These are phyloP conservation scores for Augochlora pura DNA, from an alignment of 1,140 invertebrate genomes.

Conservation along the genomic window DNA sequence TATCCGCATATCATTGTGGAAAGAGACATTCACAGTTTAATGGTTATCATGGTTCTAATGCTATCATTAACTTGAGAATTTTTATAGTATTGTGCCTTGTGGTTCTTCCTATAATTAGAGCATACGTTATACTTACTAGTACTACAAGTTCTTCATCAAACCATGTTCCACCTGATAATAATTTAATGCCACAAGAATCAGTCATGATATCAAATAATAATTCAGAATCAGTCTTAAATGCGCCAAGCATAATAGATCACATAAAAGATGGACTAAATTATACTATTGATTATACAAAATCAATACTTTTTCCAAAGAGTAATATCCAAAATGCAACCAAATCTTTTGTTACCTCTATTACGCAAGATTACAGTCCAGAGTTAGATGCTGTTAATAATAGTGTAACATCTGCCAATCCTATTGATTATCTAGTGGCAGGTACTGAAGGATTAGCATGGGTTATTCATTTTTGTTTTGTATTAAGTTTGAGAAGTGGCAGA, in stretches of 20 bases:
- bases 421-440: constrained; percentile 86
- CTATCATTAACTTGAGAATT: constrained; percentile 83
- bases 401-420: constrained; percentile 76
- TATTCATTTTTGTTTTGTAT: constrained; percentile 88
- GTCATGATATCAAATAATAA: neutral
- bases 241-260: constrained; percentile 38
- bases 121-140: constrained; percentile 82
- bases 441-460: constrained; percentile 88
- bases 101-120: constrained; percentile 84
- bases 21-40: constrained; percentile 81
- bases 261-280: constrained; percentile 51
- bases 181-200: neutral
- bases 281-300: constrained; percentile 51
- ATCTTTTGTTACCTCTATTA: neutral
- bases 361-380: constrained; percentile 23
- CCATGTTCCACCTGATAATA: constrained; percentile 3
- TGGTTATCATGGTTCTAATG: constrained; percentile 82
- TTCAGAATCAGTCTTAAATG: constrained; percentile 11
- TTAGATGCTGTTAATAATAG: constrained; percentile 58
- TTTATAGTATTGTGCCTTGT: constrained; percentile 83
- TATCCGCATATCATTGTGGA: constrained; percentile 89
- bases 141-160: constrained; percentile 48
- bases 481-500: constrained; percentile 84
- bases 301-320: constrained; percentile 33
- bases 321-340: constrained; percentile 3